These are phyloP conservation scores for Ericerus pela DNA, from an alignment of 1,140 invertebrate genomes.

Conservation along the genomic window DNA sequence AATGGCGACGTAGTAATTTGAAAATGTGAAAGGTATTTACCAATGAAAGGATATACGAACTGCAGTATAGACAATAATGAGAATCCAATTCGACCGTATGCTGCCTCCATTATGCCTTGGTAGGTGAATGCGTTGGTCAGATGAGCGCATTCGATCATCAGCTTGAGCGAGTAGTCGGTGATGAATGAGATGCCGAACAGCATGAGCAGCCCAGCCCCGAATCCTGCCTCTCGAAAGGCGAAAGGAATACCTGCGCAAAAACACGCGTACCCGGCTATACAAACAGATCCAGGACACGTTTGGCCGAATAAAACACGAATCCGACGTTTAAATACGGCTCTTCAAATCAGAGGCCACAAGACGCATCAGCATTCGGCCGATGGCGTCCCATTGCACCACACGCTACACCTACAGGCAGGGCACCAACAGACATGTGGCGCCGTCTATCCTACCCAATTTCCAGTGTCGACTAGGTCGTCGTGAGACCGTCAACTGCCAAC, in stretches of 20 bases:
- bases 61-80: conserved; percentile 61
- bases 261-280: not conserved
- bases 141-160: conserved; percentile 66
- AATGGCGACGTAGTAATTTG: not conserved
- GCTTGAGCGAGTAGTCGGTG: conserved; percentile 70
- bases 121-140: conserved; percentile 69
- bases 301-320: not conserved
- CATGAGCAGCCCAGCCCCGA: conserved; percentile 57
- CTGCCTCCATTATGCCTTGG: conserved; percentile 66
- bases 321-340: not conserved
- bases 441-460: too few relatives aligned
- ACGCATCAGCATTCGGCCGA: not conserved
- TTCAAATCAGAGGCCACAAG: not conserved
- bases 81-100: conserved; percentile 66
- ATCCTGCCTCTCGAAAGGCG: conserved; percentile 63
- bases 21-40: conserved; percentile 38
- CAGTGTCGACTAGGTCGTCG: too few relatives aligned
- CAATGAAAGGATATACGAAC: conserved; percentile 75
- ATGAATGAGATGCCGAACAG: conserved; percentile 58
- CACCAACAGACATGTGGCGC: too few relatives aligned
- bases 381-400: too few relatives aligned
- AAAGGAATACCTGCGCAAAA: conserved; percentile 54
- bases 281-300: not conserved
- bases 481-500: too few relatives aligned
- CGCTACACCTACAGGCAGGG: too few relatives aligned